Evolutionary conservation across 2,113 vertebrate genomes (phyloP), one percentile per base, ranked within the genome.

Genomic region (Clarias magur): DNA sequence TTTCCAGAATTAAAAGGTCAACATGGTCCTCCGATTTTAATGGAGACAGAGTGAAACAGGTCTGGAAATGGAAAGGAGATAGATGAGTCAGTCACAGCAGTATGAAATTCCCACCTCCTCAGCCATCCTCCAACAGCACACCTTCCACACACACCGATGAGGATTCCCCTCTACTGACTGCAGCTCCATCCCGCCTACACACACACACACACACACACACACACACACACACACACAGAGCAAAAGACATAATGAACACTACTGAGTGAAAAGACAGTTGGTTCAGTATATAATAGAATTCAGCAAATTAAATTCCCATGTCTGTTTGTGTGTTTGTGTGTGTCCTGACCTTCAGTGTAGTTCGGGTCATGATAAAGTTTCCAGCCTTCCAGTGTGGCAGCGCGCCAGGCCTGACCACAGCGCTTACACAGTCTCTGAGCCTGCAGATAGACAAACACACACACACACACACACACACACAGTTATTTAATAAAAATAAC

Each of bases 371-470:
- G 97, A 87, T 99, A 98, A 19, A 99, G 94, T 59, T 99, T 99
- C 98, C 98, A 99, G 75, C 98, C 98, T 93, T 99, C 98, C 85
- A 99, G 95, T 15, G 97, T 99, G 3, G 98, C 98, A 83, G 98
- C 98, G 94, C 98, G 96, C 98, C 98, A 99, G 57, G 98, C 97
- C 93, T 99, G 98, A 88, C 98, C 98, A 89, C 98, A 98, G 48
- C 98, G 96, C 92, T 97, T 98, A 92, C 98, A 99, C 78, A 99
- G 92, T 79, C 98, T 94, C 82, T 99, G 98, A 88, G 98, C 98
- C 98, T 99, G 85, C 65, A 82, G 25, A 85, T 62, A 86, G 59
- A 85, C 60, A 90, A 42, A 80, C 17, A n/a, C n/a, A n/a, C n/a
- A n/a, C n/a, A n/a, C n/a, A 63, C 13, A 53, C n/a, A 54, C n/a